These are phyloP conservation scores for Catotricha subobsoleta DNA, from an alignment of 2,888 invertebrate genomes.

Conservation along the genomic window DNA sequence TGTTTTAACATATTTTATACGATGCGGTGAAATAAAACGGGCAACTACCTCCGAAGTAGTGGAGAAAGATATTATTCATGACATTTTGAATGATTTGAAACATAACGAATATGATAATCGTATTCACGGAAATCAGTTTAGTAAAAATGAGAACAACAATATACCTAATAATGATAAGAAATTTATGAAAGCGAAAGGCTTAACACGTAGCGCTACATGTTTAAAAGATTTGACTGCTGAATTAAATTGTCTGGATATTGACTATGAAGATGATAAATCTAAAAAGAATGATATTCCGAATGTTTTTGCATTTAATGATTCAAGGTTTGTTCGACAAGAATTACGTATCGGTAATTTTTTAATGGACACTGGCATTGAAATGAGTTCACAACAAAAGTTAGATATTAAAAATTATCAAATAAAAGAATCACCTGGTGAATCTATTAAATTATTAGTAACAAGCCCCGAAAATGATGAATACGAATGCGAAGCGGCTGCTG, in stretches of 20 bases:
- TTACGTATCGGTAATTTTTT: constrained; percentile 26
- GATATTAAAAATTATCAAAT: constrained; percentile 14
- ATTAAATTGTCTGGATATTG: not conserved
- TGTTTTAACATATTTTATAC: constrained; percentile 72
- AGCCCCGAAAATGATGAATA: constrained; percentile 25
- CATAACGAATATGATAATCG: constrained; percentile 8
- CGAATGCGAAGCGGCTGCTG: constrained; percentile 12
- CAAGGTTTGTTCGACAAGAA: constrained; percentile 28
- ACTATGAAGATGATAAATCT: not conserved
- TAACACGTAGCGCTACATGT: constrained; percentile 23
- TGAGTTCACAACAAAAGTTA: constrained; percentile 18
- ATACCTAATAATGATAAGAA: constrained; percentile 8
- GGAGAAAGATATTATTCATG: constrained; percentile 18
- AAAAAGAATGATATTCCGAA: constrained; percentile 26
- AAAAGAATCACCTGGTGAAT: constrained; percentile 5
- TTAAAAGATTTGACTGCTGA: constrained; percentile 21
- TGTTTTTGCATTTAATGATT: constrained; percentile 26
- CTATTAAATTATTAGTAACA: constrained; percentile 24
- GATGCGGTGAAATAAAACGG: constrained; percentile 53
- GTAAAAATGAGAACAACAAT: constrained; percentile 3
- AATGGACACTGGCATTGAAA: constrained; percentile 28
- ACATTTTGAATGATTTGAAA: constrained; percentile 15
- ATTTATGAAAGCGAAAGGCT: constrained; percentile 7
- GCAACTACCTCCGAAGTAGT: constrained; percentile 30
- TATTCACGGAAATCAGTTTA: constrained; percentile 8